Evolutionary conservation across 2,113 vertebrate genomes (phyloP).

Genomic region (Cnemophilus loriae): DNA sequence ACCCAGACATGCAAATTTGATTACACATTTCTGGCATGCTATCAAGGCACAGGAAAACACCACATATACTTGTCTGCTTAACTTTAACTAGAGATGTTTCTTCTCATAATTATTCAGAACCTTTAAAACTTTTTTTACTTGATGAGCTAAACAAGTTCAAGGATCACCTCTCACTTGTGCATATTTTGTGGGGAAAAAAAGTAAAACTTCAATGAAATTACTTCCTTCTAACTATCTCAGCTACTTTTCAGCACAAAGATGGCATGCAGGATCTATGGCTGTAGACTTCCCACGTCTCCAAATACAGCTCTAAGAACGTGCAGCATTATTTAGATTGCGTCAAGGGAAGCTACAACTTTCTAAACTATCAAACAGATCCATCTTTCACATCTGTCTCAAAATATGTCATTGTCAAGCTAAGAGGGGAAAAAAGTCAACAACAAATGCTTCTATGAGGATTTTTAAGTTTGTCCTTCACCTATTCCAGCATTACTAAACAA

Average conservation of each 20-base stretch:
- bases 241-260: neutral
- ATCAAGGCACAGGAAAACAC: neutral
- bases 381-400: neutral
- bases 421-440: neutral
- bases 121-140: neutral
- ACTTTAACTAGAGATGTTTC: neutral
- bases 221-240: neutral
- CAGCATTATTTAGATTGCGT: neutral
- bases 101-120: neutral
- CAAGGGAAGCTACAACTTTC: neutral
- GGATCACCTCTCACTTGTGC: neutral
- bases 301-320: neutral
- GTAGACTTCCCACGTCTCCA: neutral
- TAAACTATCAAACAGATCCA: neutral
- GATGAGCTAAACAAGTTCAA: neutral
- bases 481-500: neutral
- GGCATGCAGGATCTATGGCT: neutral
- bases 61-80: neutral
- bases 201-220: neutral
- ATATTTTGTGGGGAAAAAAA: neutral
- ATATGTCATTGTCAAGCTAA: neutral
- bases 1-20: constrained; percentile 18
- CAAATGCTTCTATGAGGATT: neutral
- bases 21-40: neutral
- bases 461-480: neutral